Base-by-base conservation (phyloP, 2,797 vertebrate species). In the Clamator glandarius region DNA sequence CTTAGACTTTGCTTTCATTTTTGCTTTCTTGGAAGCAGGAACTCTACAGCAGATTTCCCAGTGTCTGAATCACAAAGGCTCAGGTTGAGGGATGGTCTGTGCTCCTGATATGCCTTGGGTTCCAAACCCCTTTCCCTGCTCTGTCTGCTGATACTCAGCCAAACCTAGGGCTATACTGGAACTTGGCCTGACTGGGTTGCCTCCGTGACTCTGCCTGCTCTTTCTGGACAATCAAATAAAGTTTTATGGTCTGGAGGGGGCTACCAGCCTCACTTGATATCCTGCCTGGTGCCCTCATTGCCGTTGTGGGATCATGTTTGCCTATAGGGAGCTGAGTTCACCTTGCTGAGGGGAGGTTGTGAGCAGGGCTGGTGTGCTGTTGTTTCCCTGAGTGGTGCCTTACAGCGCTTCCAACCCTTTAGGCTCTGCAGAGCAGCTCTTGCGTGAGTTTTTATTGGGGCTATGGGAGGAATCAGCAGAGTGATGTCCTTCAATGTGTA, bases 191-290 rank as follows among this genome's bases (percentile, higher is more conserved):
- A 20, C 61, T 29, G 16, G 28, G 17, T 23, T 59, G 35, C 29
- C 23, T 52, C 69, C 1, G 1, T 66, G 59, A 46, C 25, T 75
- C 35, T 90, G 20, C 26, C 36, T 70, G n/a, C 25, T 69, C 28
- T 80, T 33, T n/a, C 46, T 59, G 39, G 24, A 87, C 29, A 90
- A 58, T 6, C 33, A 94, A 48, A 92, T 94, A 96, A 95, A 96
- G 18, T 8, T 12, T 74, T 68, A 11, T 33, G 25, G 15, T 64
- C 90, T 78, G 52, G 13, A 90, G 24, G 18, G 20, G 25, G 4
- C 55, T 90, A 39, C 25, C 24, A 20, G 23, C 18, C 31, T 33
- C 23, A 39, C 64, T 52, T 33, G 42, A 76, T 7, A 19, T 89
- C 28, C 57, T 74, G 42, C 12, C n/a, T 62, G 3, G 29, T 69